These are phyloP conservation scores for Chrysodeixis includens DNA, from an alignment of 2,888 invertebrate species.

Conservation along the genomic window DNA sequence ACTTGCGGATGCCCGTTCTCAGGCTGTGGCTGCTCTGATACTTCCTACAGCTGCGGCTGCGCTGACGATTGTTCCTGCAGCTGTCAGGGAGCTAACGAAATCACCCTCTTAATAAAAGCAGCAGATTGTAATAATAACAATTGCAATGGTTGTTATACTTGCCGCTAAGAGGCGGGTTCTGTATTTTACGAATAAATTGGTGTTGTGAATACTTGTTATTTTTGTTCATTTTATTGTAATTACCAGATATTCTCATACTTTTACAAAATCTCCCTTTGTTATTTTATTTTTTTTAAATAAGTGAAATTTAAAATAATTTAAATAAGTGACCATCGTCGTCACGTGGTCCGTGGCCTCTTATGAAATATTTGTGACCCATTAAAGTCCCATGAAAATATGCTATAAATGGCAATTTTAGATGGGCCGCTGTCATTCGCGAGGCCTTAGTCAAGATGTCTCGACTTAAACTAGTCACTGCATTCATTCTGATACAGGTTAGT, in stretches of 20 bases:
- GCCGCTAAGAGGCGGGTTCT: neutral
- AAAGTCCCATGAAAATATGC: conserved; percentile 11
- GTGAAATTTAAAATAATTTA: too few species aligned
- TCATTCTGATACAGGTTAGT: conserved; percentile 43
- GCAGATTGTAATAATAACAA: conserved; percentile 15
- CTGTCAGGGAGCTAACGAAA: conserved; percentile 16
- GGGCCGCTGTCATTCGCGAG: conserved; percentile 13
- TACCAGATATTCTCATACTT: neutral
- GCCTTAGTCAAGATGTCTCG: conserved; percentile 35
- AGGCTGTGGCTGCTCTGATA: conserved; percentile 21
- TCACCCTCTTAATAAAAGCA: conserved; percentile 45
- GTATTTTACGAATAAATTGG: conserved; percentile 21
- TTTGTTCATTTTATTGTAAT: neutral
- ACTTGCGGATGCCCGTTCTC: conserved; percentile 17
- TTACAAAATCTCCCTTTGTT: conserved; percentile 13
- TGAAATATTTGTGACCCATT: conserved; percentile 37
- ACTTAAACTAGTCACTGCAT: conserved; percentile 17
- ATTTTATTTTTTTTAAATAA: conserved; percentile 8
- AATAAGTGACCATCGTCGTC: too few species aligned
- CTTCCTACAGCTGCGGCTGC: conserved; percentile 17
- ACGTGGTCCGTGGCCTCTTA: conserved; percentile 28
- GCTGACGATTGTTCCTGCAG: conserved; percentile 13
- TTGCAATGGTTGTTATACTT: neutral
- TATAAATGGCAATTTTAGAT: conserved; percentile 40
- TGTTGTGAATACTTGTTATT: conserved; percentile 22